phyloP scores from a whole-genome alignment of 2,113 vertebrate species.

The Excalfactoria chinensis region DNA sequence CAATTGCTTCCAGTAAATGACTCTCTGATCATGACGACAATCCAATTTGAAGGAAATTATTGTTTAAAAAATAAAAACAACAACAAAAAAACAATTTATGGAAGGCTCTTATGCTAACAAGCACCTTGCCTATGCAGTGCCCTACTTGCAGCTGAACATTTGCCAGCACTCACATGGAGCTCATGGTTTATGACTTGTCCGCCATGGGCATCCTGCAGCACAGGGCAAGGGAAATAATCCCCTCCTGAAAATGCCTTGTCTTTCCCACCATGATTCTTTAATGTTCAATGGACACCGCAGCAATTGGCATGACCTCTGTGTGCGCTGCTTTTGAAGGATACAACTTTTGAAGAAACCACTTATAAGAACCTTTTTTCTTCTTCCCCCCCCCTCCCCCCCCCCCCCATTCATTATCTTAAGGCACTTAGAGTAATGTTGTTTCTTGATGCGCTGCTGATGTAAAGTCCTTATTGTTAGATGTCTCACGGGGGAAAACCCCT shows the following conservation, averaged over 20 bases:
- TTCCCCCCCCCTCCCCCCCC: too few species aligned
- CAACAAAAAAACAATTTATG: neutral
- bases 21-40: slow-evolving; percentile 44
- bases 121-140: neutral
- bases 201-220: neutral
- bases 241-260: neutral
- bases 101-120: slow-evolving; percentile 35
- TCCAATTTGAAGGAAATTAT: slow-evolving; percentile 55
- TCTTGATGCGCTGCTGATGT: neutral
- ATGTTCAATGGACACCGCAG: neutral
- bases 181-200: neutral
- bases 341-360: neutral
- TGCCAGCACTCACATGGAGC: neutral
- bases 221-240: neutral
- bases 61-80: neutral
- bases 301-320: neutral
- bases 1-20: slow-evolving; percentile 53
- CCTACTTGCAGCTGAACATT: neutral
- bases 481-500: neutral
- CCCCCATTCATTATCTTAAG: neutral
- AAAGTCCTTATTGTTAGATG: neutral
- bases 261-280: neutral
- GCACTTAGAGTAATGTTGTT: neutral
- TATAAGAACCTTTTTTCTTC: too few species aligned
- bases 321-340: neutral